Evolutionary conservation across 2,797 vertebrate species (phyloP).

Genomic region (Cryptoblepharus egeriae): DNA sequence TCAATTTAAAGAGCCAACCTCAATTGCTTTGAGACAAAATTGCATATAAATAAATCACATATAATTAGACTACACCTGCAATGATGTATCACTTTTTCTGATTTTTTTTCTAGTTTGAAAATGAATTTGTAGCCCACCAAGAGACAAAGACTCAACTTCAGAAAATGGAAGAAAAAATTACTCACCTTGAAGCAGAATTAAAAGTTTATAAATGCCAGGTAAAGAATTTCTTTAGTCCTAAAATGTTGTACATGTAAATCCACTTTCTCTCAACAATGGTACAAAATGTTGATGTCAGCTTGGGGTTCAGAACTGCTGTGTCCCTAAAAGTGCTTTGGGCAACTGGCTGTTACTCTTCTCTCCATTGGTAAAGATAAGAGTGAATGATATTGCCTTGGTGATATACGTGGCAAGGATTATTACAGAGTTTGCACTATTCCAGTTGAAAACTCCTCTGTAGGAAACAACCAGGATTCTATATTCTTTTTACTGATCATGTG

Average conservation of each 20-base stretch:
- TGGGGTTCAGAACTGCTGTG: neutral
- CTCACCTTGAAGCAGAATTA: constrained; percentile 88
- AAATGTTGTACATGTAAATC: neutral
- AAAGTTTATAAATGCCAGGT: constrained; percentile 91
- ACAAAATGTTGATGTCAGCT: neutral
- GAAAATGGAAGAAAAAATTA: constrained; percentile 89
- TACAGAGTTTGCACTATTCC: no score
- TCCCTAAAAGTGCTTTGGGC: neutral
- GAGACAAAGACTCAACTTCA: constrained; percentile 89
- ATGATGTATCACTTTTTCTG: neutral
- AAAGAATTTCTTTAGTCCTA: constrained; percentile 43
- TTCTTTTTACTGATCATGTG: no score
- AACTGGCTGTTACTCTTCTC: no score
- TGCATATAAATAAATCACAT: no score
- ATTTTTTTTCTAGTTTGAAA: constrained; percentile 85
- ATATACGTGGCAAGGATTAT: no score
- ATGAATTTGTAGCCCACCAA: constrained; percentile 91
- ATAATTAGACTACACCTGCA: no score
- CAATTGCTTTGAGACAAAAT: no score
- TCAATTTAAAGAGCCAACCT: no score
- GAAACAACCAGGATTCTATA: no score
- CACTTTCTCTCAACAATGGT: neutral
- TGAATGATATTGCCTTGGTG: no score
- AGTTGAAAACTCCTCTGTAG: no score
- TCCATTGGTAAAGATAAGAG: no score